These are phyloP conservation scores for Bursaphelenchus mucronatus DNA, from an alignment of 1,140 invertebrate species.

Conservation along the genomic window DNA sequence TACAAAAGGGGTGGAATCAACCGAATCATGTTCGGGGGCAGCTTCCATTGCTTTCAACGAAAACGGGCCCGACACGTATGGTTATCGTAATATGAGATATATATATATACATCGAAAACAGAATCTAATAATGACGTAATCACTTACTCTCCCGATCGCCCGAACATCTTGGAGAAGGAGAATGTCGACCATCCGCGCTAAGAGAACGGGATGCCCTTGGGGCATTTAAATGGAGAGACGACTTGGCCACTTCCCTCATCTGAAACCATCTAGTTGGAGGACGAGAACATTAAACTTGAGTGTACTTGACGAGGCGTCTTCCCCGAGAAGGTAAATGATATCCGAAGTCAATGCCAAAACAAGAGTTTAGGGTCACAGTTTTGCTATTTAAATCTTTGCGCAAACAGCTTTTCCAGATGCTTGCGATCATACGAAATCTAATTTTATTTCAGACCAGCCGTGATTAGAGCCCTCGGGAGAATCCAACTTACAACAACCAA, in stretches of 20 bases:
- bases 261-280: conserved; percentile 2
- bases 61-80: background rate
- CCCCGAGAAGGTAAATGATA: too few relatives aligned
- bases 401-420: too few relatives aligned
- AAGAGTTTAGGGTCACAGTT: too few relatives aligned
- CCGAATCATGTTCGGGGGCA: background rate
- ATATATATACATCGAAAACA: background rate
- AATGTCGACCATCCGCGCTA: background rate
- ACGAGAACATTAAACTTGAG: too few relatives aligned
- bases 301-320: too few relatives aligned
- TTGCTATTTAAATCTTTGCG: too few relatives aligned
- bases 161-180: background rate
- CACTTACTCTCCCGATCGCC: background rate
- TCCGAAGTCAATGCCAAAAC: too few relatives aligned
- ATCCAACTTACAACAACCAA: too few relatives aligned
- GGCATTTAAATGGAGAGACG: conserved; percentile 20
- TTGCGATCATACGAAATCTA: too few relatives aligned
- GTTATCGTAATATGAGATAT: background rate
- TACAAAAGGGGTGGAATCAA: background rate
- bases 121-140: background rate
- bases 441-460: too few relatives aligned
- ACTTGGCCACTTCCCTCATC: conserved; percentile 24
- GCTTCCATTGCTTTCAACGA: background rate
- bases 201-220: conserved; percentile 16
- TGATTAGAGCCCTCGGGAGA: too few relatives aligned